These are phyloP conservation scores for Melanotaenia maccullochi DNA, from an alignment of 2,797 vertebrate genomes.

Conservation along the genomic window DNA sequence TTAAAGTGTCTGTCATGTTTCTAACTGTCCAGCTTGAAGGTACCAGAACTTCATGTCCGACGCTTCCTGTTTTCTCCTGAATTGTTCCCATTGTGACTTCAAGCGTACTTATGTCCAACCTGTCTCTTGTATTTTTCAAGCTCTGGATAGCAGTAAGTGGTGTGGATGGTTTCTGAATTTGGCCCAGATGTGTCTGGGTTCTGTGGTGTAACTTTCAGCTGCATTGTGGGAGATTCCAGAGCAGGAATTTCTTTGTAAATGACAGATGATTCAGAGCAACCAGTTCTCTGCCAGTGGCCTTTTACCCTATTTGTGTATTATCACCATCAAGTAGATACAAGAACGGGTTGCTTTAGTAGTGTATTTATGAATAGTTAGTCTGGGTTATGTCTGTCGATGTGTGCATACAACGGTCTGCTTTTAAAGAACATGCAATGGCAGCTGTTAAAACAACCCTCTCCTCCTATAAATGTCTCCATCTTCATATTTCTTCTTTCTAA, in stretches of 20 bases:
- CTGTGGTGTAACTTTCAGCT: slow-evolving; percentile 44
- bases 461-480: slow-evolving; percentile 17
- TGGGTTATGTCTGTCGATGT: slow-evolving; percentile 44
- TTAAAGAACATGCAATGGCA: slow-evolving; percentile 63
- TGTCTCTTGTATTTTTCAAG: slow-evolving; percentile 38
- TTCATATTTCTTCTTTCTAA: slow-evolving; percentile 33
- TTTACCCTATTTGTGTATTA: slow-evolving; percentile 14
- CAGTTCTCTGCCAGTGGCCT: slow-evolving; percentile 19
- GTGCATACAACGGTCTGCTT: slow-evolving; percentile 39
- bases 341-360: slow-evolving; percentile 42
- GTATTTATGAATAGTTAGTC: slow-evolving; percentile 34
- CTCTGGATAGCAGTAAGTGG: slow-evolving; percentile 36
- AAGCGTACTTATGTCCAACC: slow-evolving; percentile 34
- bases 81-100: slow-evolving; percentile 23
- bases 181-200: slow-evolving; percentile 62
- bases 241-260: slow-evolving; percentile 29
- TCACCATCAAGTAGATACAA: slow-evolving; percentile 49
- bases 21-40: neutral
- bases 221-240: slow-evolving; percentile 19
- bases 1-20: neutral
- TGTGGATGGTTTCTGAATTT: slow-evolving; percentile 34
- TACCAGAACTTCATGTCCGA: neutral
- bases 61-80: slow-evolving; percentile 15
- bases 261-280: slow-evolving; percentile 11
- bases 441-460: slow-evolving; percentile 72